These are phyloP conservation scores for Clavelina lepadiformis DNA, from an alignment of 23 tunicate species.

Conservation along the genomic window DNA sequence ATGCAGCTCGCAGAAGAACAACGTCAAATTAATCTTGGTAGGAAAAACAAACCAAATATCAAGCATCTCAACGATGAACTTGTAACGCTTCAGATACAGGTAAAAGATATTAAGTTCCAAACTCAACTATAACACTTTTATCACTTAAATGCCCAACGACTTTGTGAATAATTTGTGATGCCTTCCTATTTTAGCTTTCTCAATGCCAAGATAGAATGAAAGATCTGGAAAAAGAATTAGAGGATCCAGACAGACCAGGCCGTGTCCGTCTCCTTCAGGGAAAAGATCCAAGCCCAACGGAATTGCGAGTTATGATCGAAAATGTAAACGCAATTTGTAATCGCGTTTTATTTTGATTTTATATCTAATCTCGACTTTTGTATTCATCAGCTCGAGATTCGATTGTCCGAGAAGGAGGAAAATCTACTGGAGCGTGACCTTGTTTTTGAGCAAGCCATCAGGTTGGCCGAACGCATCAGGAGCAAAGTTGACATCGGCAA, in stretches of 20 bases:
- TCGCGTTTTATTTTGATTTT: too few species aligned
- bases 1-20: slow-evolving; percentile 73
- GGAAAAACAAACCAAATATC: slow-evolving; percentile 68
- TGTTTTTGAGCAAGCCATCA: slow-evolving; percentile 69
- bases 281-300: slow-evolving; percentile 79
- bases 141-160: too few species aligned
- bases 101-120: slow-evolving; percentile 1
- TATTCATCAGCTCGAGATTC: slow-evolving; percentile 67
- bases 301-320: slow-evolving; percentile 62
- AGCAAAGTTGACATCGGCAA: slow-evolving; percentile 74
- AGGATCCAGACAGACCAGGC: slow-evolving; percentile 77
- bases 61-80: slow-evolving; percentile 79
- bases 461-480: slow-evolving; percentile 61
- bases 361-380: too few species aligned
- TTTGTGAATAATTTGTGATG: too few species aligned
- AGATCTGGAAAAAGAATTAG: slow-evolving; percentile 68
- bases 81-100: slow-evolving; percentile 79
- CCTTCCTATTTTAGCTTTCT: slow-evolving; percentile 83
- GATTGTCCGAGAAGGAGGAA: slow-evolving; percentile 94
- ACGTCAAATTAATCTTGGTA: slow-evolving; percentile 63
- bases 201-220: slow-evolving; percentile 91
- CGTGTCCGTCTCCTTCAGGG: slow-evolving; percentile 79
- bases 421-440: slow-evolving; percentile 79
- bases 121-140: too few species aligned
- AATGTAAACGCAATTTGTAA: slow-evolving; percentile 17